Evolutionary conservation across 2,888 invertebrate species (phyloP).

Genomic region (Drosophila neonasuta): DNA sequence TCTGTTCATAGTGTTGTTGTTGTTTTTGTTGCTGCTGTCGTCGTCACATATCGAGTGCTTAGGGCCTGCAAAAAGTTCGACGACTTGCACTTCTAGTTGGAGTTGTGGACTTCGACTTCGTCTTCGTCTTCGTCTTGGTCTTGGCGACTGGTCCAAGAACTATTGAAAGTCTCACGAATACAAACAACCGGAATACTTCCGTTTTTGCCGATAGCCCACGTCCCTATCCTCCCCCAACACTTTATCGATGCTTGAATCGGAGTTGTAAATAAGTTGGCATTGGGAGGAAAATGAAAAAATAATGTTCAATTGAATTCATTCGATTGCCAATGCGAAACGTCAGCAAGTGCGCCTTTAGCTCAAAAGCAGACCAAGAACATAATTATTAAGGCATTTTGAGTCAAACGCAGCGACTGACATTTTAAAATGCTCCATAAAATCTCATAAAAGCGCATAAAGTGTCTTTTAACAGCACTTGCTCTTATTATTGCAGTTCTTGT

Average conservation of each 20-base stretch:
- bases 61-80: slow-evolving; percentile 48
- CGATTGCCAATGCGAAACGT: slow-evolving; percentile 42
- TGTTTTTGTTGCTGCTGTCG: slow-evolving; percentile 30
- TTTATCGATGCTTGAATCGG: slow-evolving; percentile 21
- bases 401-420: slow-evolving; percentile 34
- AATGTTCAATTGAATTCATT: slow-evolving; percentile 67
- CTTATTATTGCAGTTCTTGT: slow-evolving; percentile 12
- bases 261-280: slow-evolving; percentile 61
- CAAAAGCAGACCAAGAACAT: slow-evolving; percentile 34
- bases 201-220: slow-evolving; percentile 42
- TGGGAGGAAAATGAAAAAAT: slow-evolving; percentile 52
- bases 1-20: slow-evolving; percentile 8
- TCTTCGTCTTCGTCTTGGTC: slow-evolving; percentile 4
- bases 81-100: slow-evolving; percentile 28
- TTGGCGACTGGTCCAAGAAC: slow-evolving; percentile 29
- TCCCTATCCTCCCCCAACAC: background rate
- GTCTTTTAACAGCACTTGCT: slow-evolving; percentile 49
- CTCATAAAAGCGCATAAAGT: slow-evolving; percentile 70
- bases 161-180: slow-evolving; percentile 18
- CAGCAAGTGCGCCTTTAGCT: slow-evolving; percentile 1
- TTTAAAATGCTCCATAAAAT: slow-evolving; percentile 66
- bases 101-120: background rate
- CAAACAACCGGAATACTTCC: slow-evolving; percentile 39
- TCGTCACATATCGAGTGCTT: slow-evolving; percentile 57
- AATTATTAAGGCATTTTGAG: slow-evolving; percentile 54